phyloP scores from a whole-genome alignment of 1,140 invertebrate species.

The Prorops nasuta region DNA sequence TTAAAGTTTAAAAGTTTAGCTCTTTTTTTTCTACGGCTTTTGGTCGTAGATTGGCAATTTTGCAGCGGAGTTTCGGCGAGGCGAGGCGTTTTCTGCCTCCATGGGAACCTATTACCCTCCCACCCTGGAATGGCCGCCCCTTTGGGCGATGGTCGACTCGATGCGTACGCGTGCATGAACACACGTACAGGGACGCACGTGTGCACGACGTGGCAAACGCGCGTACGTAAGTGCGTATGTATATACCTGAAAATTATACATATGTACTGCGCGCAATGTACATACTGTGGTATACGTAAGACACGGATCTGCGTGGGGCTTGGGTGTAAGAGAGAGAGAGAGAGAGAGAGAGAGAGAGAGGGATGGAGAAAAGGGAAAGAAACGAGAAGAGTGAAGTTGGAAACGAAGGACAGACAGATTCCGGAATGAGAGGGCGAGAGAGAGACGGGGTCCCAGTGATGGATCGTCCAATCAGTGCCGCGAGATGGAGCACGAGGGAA shows the following conservation, averaged over 20 bases:
- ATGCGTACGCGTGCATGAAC: constrained; percentile 8
- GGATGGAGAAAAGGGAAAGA: constrained; percentile 11
- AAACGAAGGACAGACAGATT: constrained; percentile 19
- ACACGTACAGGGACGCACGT: not conserved
- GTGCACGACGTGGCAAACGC: not conserved
- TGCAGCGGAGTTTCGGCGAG: constrained; percentile 14
- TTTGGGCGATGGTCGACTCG: constrained; percentile 29
- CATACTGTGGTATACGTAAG: constrained; percentile 18
- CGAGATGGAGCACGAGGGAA: constrained; percentile 52
- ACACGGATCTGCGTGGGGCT: constrained; percentile 24
- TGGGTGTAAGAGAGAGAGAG: constrained; percentile 25
- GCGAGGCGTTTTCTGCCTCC: constrained; percentile 30
- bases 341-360: constrained; percentile 24
- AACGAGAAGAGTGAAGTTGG: constrained; percentile 17
- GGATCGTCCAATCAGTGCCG: constrained; percentile 60
- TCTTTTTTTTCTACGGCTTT: too few relatives aligned
- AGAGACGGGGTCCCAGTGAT: constrained; percentile 46
- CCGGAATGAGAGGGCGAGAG: constrained; percentile 30
- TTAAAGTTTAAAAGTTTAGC: too few relatives aligned
- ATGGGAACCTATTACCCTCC: constrained; percentile 43
- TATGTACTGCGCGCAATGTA: not conserved
- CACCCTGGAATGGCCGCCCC: constrained; percentile 30
- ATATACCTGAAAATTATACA: not conserved
- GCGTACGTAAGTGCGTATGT: not conserved
- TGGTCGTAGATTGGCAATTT: too few relatives aligned